Conservation (phyloP, 2,888 invertebrate genomes). For the Cenopis cana region DNA sequence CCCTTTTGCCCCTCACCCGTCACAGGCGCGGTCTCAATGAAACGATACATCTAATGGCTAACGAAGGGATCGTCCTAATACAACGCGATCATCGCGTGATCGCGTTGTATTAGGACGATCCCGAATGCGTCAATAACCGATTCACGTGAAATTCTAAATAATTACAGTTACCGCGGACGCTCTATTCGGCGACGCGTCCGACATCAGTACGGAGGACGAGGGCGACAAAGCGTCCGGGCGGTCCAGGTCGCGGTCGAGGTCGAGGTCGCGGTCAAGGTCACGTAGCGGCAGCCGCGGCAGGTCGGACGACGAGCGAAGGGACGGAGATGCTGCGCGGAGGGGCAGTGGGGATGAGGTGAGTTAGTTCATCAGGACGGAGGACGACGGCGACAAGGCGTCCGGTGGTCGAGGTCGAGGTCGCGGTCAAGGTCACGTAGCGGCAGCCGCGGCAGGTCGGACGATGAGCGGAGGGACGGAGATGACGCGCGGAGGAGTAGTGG, state of each 20-base stretch:
- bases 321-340: slow-evolving; percentile 76
- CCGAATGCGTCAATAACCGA: too few species aligned
- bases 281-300: slow-evolving; percentile 62
- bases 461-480: too few species aligned
- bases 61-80: too few species aligned
- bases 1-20: too few species aligned
- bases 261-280: slow-evolving; percentile 53
- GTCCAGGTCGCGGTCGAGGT: slow-evolving; percentile 36
- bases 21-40: too few species aligned
- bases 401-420: slow-evolving; percentile 40
- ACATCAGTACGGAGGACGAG: slow-evolving; percentile 95
- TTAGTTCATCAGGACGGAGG: background rate
- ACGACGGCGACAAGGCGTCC: background rate
- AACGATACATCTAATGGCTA: too few species aligned
- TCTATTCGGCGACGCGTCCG: slow-evolving; percentile 96
- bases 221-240: slow-evolving; percentile 69
- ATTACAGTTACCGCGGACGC: slow-evolving; percentile 90
- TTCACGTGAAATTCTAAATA: background rate
- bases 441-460: slow-evolving; percentile 63
- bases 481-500: slow-evolving; percentile 68
- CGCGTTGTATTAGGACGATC: too few species aligned
- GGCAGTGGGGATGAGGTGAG: slow-evolving; percentile 75
- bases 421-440: slow-evolving; percentile 56
- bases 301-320: slow-evolving; percentile 71
- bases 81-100: too few species aligned